Conservation (phyloP, 1,140 invertebrate species). For the Meloidogyne chitwoodi region DNA sequence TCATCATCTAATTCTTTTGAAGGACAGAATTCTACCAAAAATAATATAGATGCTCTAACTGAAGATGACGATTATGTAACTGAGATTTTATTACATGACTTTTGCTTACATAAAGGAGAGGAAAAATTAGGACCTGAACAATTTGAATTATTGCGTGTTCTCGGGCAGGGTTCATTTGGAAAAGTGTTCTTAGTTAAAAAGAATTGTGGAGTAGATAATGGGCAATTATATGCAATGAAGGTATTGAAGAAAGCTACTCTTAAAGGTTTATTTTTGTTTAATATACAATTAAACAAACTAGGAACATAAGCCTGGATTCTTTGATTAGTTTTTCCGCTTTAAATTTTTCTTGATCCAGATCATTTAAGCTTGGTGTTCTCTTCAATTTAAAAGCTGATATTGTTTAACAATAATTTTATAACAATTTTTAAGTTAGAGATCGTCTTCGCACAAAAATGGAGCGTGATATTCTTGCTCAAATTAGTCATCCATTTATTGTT, state of each 20-base stretch:
- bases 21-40: not conserved
- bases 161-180: conserved; percentile 97
- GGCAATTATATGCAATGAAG: conserved; percentile 98
- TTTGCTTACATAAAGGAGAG: conserved; percentile 65
- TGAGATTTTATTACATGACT: not conserved
- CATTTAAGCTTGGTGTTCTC: too few relatives aligned
- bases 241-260: conserved; percentile 95
- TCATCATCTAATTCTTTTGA: not conserved
- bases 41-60: not conserved
- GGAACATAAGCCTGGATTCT: too few relatives aligned
- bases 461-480: conserved; percentile 93
- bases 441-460: conserved; percentile 94
- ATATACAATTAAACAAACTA: not conserved
- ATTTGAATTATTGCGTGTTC: conserved; percentile 93
- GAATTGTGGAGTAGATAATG: conserved; percentile 81
- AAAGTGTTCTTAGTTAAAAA: conserved; percentile 96
- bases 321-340: too few relatives aligned
- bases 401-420: conserved; percentile 6
- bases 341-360: too few relatives aligned
- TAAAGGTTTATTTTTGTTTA: conserved; percentile 69
- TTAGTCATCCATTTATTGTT: conserved; percentile 96
- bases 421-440: conserved; percentile 74
- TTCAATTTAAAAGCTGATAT: too few relatives aligned
- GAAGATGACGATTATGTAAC: not conserved
- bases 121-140: conserved; percentile 86